These are phyloP conservation scores for Neosilurus mollespiculum DNA, from an alignment of 2,797 vertebrate species.

Conservation along the genomic window DNA sequence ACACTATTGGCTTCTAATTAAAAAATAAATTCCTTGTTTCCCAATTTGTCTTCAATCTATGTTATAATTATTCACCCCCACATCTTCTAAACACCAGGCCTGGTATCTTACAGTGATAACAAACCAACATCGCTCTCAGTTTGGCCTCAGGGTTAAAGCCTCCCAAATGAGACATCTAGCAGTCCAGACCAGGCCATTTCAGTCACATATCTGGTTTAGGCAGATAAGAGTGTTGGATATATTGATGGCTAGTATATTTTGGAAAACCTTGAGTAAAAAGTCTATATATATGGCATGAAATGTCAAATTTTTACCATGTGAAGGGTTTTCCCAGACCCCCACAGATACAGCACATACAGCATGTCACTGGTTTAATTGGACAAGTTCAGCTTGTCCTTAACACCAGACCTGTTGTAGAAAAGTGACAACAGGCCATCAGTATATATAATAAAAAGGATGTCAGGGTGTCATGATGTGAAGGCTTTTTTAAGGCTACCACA, in stretches of 20 bases:
- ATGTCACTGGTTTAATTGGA: background rate
- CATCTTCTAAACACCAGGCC: background rate
- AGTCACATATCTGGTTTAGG: slow-evolving; percentile 1
- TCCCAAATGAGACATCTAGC: background rate
- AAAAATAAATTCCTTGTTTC: background rate
- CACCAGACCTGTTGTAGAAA: background rate
- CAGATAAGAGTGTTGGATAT: background rate
- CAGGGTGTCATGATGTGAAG: too few species aligned
- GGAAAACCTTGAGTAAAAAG: background rate
- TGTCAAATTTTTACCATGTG: background rate
- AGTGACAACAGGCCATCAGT: background rate
- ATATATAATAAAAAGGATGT: background rate
- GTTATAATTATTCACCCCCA: background rate
- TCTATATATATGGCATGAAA: background rate
- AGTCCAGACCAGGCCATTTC: background rate
- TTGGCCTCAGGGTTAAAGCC: background rate
- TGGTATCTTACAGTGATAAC: background rate
- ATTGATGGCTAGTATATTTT: background rate
- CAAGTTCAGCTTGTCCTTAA: background rate
- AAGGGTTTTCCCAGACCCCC: background rate
- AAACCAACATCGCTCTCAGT: background rate
- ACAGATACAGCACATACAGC: background rate
- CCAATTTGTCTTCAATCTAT: background rate
- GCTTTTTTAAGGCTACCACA: too few species aligned
- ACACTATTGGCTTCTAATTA: background rate